Percentiles rank a stretch among this genome's conserved stretches.
phyloP scores from a whole-genome alignment of 2,888 invertebrate species.

The Agrilus biguttatus region DNA sequence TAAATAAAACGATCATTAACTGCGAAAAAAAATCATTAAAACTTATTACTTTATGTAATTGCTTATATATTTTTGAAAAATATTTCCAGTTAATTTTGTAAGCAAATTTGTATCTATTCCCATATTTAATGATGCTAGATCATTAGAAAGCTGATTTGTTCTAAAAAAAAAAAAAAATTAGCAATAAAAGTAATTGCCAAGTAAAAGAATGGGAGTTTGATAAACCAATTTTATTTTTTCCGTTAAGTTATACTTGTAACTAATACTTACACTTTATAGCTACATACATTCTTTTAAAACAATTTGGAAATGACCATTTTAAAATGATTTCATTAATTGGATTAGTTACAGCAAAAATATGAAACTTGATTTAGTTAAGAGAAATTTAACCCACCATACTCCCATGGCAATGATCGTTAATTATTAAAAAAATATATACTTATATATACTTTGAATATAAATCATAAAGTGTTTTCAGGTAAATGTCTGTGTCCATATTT shows the following conservation, averaged over 20 bases:
- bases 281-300: too few species aligned
- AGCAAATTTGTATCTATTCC: conserved; percentile 68
- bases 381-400: too few species aligned
- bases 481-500: conserved; percentile 72
- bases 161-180: conserved; percentile 28
- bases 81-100: conserved; percentile 61
- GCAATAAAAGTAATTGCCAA: too few species aligned
- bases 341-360: conserved; percentile 1
- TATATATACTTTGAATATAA: conserved; percentile 66
- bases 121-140: conserved; percentile 59
- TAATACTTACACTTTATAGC: too few species aligned
- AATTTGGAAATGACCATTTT: too few species aligned
- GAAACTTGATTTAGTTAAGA: too few species aligned
- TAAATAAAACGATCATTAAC: conserved; percentile 4
- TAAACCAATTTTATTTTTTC: too few species aligned
- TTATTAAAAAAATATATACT: neutral
- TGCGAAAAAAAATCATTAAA: conserved; percentile 3
- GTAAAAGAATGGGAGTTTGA: too few species aligned
- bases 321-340: too few species aligned
- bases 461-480: conserved; percentile 76
- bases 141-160: conserved; percentile 59
- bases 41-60: conserved; percentile 53
- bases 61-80: conserved; percentile 66
- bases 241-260: too few species aligned
- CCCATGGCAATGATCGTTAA: neutral